Percentiles rank a stretch among this genome's conserved stretches.
These are phyloP conservation scores for Cancer borealis DNA, from an alignment of 2,888 invertebrate species.

Conservation along the genomic window DNA sequence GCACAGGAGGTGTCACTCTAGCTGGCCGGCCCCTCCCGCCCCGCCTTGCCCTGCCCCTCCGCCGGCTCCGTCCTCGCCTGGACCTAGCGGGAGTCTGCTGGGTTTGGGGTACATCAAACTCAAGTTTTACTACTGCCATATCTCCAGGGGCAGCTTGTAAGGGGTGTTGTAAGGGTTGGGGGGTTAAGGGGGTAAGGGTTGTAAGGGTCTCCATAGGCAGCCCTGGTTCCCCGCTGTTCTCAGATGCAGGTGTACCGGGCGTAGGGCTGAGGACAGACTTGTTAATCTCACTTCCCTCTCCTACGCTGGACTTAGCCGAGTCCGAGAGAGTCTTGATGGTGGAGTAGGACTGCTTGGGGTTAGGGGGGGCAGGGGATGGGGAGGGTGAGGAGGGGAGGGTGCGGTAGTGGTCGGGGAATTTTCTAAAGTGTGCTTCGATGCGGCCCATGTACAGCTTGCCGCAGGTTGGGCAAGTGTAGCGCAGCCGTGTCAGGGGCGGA, in stretches of 20 bases:
- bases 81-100: neutral
- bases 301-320: neutral
- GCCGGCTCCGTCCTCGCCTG: neutral
- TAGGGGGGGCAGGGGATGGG: neutral
- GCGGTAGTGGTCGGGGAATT: slow-evolving; percentile 69
- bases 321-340: slow-evolving; percentile 65
- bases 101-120: neutral
- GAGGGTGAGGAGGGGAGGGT: neutral
- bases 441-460: slow-evolving; percentile 74
- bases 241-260: slow-evolving; percentile 72
- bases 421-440: slow-evolving; percentile 63
- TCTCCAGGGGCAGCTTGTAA: neutral
- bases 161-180: slow-evolving; percentile 1
- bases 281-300: slow-evolving; percentile 55
- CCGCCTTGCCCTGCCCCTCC: neutral
- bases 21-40: neutral
- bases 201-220: slow-evolving; percentile 72
- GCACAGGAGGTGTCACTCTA: neutral
- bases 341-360: slow-evolving; percentile 64
- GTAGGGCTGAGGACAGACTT: slow-evolving; percentile 73
- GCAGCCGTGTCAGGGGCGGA: slow-evolving; percentile 54
- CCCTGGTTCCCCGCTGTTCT: slow-evolving; percentile 68
- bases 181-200: neutral
- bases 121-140: neutral
- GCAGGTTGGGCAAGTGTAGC: slow-evolving; percentile 74